These are phyloP conservation scores for Zenarchopterus dispar DNA, from an alignment of 2,797 vertebrate genomes.

Conservation along the genomic window DNA sequence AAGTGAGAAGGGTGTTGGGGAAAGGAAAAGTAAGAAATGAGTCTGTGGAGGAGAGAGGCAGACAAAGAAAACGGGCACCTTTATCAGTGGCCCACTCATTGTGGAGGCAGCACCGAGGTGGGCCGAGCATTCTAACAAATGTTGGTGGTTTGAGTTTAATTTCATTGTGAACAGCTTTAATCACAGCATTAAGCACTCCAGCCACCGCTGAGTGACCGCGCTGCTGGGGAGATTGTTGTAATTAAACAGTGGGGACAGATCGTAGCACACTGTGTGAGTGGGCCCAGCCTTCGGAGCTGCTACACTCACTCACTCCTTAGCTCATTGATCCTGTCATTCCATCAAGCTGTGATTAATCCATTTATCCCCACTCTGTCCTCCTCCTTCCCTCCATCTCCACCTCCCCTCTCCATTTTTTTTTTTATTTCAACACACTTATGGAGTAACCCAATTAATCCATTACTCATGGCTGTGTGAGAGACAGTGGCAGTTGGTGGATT, in stretches of 20 bases:
- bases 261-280: constrained; percentile 54
- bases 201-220: constrained; percentile 71
- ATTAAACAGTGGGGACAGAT: constrained; percentile 79
- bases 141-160: constrained; percentile 72
- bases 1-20: constrained; percentile 49
- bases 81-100: constrained; percentile 49
- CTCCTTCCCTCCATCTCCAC: constrained; percentile 21
- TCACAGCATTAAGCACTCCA: constrained; percentile 78
- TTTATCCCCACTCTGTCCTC: constrained; percentile 71
- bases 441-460: constrained; percentile 86
- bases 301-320: constrained; percentile 77
- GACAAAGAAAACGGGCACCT: constrained; percentile 50
- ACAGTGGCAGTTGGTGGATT: constrained; percentile 75
- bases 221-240: constrained; percentile 78
- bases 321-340: constrained; percentile 81
- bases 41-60: constrained; percentile 24
- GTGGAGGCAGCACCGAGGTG: constrained; percentile 60
- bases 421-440: constrained; percentile 79
- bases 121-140: constrained; percentile 69
- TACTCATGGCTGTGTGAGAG: constrained; percentile 76
- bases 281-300: constrained; percentile 69
- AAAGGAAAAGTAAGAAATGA: constrained; percentile 20
- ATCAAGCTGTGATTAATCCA: constrained; percentile 86
- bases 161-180: constrained; percentile 78
- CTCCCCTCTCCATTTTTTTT: constrained; percentile 45